Base-by-base conservation (phyloP, 2,888 invertebrate genomes). In the Clostera curtula region DNA sequence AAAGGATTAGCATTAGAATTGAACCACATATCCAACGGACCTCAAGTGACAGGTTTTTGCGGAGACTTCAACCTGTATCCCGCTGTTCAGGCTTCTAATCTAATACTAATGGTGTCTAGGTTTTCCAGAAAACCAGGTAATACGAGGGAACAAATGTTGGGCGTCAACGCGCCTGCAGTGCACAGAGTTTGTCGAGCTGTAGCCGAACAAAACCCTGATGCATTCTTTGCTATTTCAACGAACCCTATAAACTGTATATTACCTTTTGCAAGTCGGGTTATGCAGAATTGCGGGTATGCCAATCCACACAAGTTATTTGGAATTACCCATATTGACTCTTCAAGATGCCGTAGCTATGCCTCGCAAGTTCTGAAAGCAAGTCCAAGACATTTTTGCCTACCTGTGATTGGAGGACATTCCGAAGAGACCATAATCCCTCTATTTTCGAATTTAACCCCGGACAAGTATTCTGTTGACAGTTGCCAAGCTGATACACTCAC, bases 381-480 rank as follows among this genome's bases (percentile, higher is more conserved):
- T 29, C 56, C 68, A 6, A 24, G 35, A 6, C 36, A 49, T 11
- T 26, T 76, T 12, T 27, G 46, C 4, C 31, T 76, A 14, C 76
- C 75, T 7, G 70, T 75, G 1, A 62, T 76, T 8, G 71, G 76
- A 25, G 76, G 74, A 0, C 71, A 74, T 41, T 75, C 75, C 0
- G 69, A 70, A 8, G 56, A 69, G 1, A 72, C 74, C 2, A 59
- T 73, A 16, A 47, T 75, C 25, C 76, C 75, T 3, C 34, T 76
- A 12, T 75, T 72, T 48, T 75, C 75, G 1, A 67, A 64, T 42
- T 35, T 75, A 21, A 27, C 41, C 2, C 72, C 72, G 1, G 21
- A 33, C 2, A 40, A 40, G 17, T 50, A 49, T 18, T 17, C 11
- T 12, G 13, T 75, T 10, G 54, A 63, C 34, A 28, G 41, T 3